A percentile compares a stretch with the other conserved stretches of the same genome.
Evolutionary conservation across 2,113 vertebrate genomes (phyloP).

Genomic region (Tricholaema leucomelas): DNA sequence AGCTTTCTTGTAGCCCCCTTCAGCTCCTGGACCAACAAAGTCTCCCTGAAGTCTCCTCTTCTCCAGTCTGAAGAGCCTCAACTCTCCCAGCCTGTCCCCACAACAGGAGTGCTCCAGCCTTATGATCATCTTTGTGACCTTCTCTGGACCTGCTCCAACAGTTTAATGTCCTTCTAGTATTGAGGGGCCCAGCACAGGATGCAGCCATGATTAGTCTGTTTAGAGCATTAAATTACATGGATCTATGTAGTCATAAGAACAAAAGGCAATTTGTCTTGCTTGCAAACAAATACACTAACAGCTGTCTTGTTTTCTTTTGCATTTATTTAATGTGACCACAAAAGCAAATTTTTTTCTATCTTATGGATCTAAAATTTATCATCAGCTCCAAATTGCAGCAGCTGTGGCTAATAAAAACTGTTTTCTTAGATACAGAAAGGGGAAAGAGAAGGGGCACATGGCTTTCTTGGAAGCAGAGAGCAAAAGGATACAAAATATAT

Average conservation of each 20-base stretch:
- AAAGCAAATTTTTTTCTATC: not conserved
- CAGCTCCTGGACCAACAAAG: too few relatives aligned
- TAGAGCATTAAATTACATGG: not conserved
- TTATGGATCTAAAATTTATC: not conserved
- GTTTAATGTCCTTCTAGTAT: too few relatives aligned
- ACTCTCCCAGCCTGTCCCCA: too few relatives aligned
- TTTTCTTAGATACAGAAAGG: not conserved
- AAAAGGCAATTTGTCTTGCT: not conserved
- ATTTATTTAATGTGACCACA: not conserved
- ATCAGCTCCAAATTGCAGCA: not conserved
- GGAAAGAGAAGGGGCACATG: not conserved
- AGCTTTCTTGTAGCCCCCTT: too few relatives aligned
- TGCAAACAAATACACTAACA: not conserved
- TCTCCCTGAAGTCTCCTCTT: too few relatives aligned
- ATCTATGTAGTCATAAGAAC: not conserved
- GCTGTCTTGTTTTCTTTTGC: not conserved
- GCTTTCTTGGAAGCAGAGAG: not conserved
- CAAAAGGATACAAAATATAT: not conserved
- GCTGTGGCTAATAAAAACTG: not conserved
- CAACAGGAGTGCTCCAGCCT: too few relatives aligned
- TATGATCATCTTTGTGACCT: too few relatives aligned
- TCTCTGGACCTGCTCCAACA: too few relatives aligned
- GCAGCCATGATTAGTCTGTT: not conserved
- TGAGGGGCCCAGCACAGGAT: not conserved
- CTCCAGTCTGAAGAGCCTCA: too few relatives aligned